Conservation (phyloP, 2,797 vertebrate genomes). For the Alca torda region DNA sequence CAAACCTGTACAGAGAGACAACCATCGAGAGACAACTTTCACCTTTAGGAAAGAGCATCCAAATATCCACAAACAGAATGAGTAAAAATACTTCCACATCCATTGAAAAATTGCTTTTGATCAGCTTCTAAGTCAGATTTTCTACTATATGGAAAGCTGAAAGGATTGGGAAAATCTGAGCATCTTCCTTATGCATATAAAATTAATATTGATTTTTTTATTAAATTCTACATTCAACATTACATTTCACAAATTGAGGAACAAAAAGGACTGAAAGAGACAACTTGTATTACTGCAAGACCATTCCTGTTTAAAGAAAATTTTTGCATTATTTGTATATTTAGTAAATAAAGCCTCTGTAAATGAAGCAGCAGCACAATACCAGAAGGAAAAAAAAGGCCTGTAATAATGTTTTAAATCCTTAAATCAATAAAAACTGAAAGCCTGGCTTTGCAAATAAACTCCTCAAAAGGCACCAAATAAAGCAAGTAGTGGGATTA, state of each 20-base stretch:
- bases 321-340: conserved; percentile 54
- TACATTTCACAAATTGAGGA: conserved; percentile 30
- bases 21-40: not conserved
- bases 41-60: not conserved
- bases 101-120: not conserved
- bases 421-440: conserved; percentile 59
- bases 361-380: conserved; percentile 38
- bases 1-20: conserved; percentile 18
- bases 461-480: conserved; percentile 58
- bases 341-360: conserved; percentile 54
- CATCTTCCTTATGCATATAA: conserved; percentile 35
- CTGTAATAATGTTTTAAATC: conserved; percentile 44
- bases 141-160: conserved; percentile 13
- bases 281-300: conserved; percentile 24
- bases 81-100: not conserved
- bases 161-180: conserved; percentile 42
- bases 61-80: not conserved
- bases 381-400: conserved; percentile 8
- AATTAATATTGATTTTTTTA: conserved; percentile 30
- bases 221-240: conserved; percentile 55
- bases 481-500: conserved; percentile 42
- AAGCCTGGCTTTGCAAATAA: conserved; percentile 68
- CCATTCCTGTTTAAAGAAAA: conserved; percentile 41
- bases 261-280: conserved; percentile 59
- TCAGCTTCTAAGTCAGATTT: not conserved